Percentiles rank a stretch among this genome's conserved stretches.
Evolutionary conservation across 1,140 invertebrate species (phyloP).

Genomic region (Megalopta genalis): DNA sequence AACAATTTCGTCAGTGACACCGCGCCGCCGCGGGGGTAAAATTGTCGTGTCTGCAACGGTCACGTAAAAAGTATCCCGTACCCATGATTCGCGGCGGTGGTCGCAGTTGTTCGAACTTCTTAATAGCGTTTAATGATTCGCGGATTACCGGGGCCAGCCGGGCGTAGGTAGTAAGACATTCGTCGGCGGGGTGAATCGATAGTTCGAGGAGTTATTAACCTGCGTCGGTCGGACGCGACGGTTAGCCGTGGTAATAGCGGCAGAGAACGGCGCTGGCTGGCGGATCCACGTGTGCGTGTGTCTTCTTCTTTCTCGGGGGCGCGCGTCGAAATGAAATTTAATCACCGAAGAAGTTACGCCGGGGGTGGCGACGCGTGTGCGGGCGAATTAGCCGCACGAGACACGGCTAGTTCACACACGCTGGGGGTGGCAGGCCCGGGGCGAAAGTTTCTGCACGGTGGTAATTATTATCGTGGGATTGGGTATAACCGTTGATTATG

Average conservation of each 20-base stretch:
- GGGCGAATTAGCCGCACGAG: constrained; percentile 64
- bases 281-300: not conserved
- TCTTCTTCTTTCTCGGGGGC: constrained; percentile 20
- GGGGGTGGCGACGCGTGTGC: constrained; percentile 55
- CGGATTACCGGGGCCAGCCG: not conserved
- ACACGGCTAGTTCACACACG: constrained; percentile 50
- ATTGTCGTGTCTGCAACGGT: too few species aligned
- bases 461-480: constrained; percentile 76
- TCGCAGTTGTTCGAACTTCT: not conserved
- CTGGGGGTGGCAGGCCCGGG: constrained; percentile 37
- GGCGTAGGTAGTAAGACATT: constrained; percentile 6
- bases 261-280: too few species aligned
- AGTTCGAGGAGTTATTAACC: constrained; percentile 28
- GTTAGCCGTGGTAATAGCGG: too few species aligned
- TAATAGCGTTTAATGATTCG: constrained; percentile 10
- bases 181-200: constrained; percentile 7
- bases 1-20: too few species aligned
- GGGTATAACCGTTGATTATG: constrained; percentile 77
- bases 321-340: constrained; percentile 59
- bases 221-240: not conserved
- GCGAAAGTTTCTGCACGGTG: constrained; percentile 67
- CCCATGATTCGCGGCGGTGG: not conserved
- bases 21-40: too few species aligned
- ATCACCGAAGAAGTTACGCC: constrained; percentile 51
- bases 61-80: too few species aligned